Conservation (phyloP, 1,140 invertebrate species). For the Pogonognathellus flavescens region DNA sequence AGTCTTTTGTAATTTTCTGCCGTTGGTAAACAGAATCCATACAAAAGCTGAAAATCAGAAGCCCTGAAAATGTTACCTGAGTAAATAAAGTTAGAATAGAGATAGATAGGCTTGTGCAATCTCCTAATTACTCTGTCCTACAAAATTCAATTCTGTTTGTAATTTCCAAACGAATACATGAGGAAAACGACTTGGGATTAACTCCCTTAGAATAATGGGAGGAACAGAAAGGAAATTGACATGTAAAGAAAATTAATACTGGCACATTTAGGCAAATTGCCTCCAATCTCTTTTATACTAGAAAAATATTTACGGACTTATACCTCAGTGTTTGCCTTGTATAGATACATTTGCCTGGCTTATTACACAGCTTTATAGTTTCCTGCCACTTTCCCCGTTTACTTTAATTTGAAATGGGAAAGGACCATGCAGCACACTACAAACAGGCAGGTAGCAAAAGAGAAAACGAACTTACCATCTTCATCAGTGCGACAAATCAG, state of each 20-base stretch:
- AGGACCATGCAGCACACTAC: background rate
- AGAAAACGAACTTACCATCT: constrained; percentile 68
- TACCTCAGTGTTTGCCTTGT: no score
- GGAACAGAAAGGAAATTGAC: constrained; percentile 28
- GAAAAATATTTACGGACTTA: no score
- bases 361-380: no score
- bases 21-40: no score
- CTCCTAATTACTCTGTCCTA: background rate
- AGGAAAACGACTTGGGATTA: constrained; percentile 16
- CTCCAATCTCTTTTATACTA: no score
- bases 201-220: constrained; percentile 1
- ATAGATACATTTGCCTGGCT: no score
- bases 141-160: constrained; percentile 41
- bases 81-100: background rate
- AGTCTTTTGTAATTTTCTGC: no score
- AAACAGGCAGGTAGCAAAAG: background rate
- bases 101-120: background rate
- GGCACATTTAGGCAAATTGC: no score
- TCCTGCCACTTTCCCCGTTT: no score
- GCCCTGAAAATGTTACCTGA: background rate
- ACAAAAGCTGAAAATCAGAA: background rate
- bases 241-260: no score
- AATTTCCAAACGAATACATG: constrained; percentile 24
- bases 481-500: constrained; percentile 72
- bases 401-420: no score